These are phyloP conservation scores for Eospalax fontanierii DNA, from an alignment of 2,797 vertebrate species.

Conservation along the genomic window DNA sequence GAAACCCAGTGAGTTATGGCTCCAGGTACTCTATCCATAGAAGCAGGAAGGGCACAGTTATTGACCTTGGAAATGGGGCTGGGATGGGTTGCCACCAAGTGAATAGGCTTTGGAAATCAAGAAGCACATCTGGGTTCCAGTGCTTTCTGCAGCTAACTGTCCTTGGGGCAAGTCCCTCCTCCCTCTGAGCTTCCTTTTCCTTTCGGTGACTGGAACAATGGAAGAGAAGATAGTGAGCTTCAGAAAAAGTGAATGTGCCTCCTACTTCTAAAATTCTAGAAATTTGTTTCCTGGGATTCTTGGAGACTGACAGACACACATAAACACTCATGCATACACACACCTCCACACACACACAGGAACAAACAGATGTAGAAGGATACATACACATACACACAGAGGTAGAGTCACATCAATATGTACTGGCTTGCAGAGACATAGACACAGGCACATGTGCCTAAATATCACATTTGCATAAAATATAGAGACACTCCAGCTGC, in stretches of 20 bases:
- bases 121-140: background rate
- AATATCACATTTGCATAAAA: background rate
- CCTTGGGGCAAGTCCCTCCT: background rate
- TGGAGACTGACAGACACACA: constrained; percentile 41
- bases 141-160: background rate
- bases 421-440: background rate
- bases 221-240: background rate
- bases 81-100: background rate
- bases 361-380: background rate
- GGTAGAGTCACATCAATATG: background rate
- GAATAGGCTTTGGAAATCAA: background rate
- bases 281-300: constrained; percentile 51
- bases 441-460: background rate
- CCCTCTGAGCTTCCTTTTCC: background rate
- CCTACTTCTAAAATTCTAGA: background rate
- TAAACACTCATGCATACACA: background rate
- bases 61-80: background rate
- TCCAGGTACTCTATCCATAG: background rate
- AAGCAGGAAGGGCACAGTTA: background rate
- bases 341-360: background rate
- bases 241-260: background rate
- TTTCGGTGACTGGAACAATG: background rate
- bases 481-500: background rate
- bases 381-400: background rate
- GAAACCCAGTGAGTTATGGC: background rate